These are phyloP conservation scores for Eupristina koningsbergeri DNA, from an alignment of 1,140 invertebrate species.

Conservation along the genomic window DNA sequence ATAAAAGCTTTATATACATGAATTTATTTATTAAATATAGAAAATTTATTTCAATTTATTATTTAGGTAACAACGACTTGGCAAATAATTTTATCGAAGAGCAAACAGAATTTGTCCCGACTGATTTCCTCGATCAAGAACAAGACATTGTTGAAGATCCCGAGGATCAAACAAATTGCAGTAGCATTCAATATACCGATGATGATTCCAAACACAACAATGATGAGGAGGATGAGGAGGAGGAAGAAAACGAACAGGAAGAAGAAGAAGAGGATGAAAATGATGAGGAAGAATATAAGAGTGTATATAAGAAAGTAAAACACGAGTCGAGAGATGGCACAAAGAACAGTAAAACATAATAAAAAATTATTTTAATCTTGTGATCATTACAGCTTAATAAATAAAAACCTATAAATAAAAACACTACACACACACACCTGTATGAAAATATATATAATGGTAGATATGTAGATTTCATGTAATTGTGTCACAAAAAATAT, in stretches of 20 bases:
- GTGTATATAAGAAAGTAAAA: conserved; percentile 2
- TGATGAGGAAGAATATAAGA: conserved; percentile 6
- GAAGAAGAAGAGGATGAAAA: conserved; percentile 50
- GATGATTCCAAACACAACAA: conserved; percentile 39
- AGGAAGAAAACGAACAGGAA: conserved; percentile 54
- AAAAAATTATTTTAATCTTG: not conserved
- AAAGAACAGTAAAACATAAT: conserved; percentile 49
- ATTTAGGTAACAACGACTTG: conserved; percentile 36
- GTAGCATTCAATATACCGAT: conserved; percentile 47
- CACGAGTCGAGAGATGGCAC: conserved; percentile 33
- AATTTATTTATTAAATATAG: too few relatives aligned
- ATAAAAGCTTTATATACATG: too few relatives aligned
- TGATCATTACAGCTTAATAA: too few relatives aligned
- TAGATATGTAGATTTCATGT: not conserved
- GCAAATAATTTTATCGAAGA: conserved; percentile 64
- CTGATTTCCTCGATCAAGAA: conserved; percentile 71
- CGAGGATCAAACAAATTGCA: conserved; percentile 58
- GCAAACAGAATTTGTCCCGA: conserved; percentile 72
- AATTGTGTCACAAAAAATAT: not conserved
- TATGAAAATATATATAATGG: too few relatives aligned
- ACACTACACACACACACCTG: too few relatives aligned
- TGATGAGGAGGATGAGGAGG: conserved; percentile 55
- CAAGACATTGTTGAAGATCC: conserved; percentile 68
- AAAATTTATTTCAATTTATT: not conserved
- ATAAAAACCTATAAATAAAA: too few relatives aligned